These are phyloP conservation scores for Coregonus sp. DNA, from an alignment of 2,797 vertebrate genomes.

Conservation along the genomic window DNA sequence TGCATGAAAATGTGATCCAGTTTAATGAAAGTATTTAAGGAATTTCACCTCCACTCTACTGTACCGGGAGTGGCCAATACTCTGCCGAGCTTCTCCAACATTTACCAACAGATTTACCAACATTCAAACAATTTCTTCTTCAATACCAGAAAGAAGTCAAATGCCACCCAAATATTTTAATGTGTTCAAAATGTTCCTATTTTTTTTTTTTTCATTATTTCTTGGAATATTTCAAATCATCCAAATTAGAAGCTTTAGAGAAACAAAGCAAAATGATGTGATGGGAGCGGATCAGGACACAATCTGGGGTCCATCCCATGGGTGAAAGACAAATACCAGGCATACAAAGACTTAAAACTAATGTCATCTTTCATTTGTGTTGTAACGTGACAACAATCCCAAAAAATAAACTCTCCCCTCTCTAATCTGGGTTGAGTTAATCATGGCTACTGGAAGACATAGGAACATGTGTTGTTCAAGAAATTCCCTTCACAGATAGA, in stretches of 20 bases:
- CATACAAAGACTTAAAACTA: conserved; percentile 54
- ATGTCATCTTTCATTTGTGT: conserved; percentile 66
- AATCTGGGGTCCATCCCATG: conserved; percentile 43
- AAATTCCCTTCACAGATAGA: too few relatives aligned
- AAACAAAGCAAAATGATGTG: neutral
- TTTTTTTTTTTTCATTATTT: too few relatives aligned
- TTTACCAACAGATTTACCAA: neutral
- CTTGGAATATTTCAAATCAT: too few relatives aligned
- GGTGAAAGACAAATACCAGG: conserved; percentile 63
- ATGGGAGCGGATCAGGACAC: conserved; percentile 41
- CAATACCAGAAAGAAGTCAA: conserved; percentile 18
- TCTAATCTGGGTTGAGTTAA: conserved; percentile 14
- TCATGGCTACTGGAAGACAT: too few relatives aligned
- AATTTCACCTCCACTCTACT: neutral
- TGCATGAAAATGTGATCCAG: neutral
- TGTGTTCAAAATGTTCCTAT: conserved; percentile 21
- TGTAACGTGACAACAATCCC: conserved; percentile 53
- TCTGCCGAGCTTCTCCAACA: neutral
- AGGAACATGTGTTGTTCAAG: too few relatives aligned
- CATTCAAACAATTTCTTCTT: conserved; percentile 8
- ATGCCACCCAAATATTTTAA: conserved; percentile 40
- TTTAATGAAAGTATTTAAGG: neutral
- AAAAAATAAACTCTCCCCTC: conserved; percentile 13
- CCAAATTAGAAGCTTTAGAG: too few relatives aligned
- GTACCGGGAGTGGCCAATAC: neutral